phyloP scores from a whole-genome alignment of 2,113 vertebrate genomes.

The Tragelaphus buxtoni region DNA sequence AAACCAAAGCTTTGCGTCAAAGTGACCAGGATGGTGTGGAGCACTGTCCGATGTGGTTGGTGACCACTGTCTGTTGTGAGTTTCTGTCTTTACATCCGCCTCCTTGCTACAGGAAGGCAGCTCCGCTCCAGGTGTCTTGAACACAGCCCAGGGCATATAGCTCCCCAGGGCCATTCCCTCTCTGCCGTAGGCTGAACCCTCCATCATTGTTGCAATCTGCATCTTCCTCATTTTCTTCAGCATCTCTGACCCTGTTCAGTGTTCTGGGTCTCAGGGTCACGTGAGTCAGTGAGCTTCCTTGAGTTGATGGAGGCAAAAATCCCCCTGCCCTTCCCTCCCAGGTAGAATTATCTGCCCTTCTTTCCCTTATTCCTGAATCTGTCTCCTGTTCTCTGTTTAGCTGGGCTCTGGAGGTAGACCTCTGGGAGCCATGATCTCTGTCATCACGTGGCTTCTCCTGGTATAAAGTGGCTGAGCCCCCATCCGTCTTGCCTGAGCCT shows the following conservation, averaged over 20 bases:
- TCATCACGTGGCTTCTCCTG: neutral
- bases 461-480: neutral
- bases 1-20: neutral
- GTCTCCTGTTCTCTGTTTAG: neutral
- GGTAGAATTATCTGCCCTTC: neutral
- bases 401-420: neutral
- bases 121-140: neutral
- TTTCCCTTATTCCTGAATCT: neutral
- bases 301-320: neutral
- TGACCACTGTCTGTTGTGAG: neutral
- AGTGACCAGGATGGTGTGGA: neutral
- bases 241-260: rapidly evolving
- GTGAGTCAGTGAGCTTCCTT: neutral
- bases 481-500: neutral
- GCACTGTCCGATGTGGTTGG: neutral
- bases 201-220: neutral
- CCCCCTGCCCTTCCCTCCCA: neutral
- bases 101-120: neutral
- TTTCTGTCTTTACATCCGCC: neutral
- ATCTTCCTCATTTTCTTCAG: rapidly evolving
- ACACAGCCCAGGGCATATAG: rapidly evolving
- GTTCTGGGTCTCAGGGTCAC: rapidly evolving
- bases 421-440: neutral
- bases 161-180: no score
- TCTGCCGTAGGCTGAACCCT: no score